Evolutionary conservation across 2,888 invertebrate species (phyloP).

Genomic region (Byasa hedistus): DNA sequence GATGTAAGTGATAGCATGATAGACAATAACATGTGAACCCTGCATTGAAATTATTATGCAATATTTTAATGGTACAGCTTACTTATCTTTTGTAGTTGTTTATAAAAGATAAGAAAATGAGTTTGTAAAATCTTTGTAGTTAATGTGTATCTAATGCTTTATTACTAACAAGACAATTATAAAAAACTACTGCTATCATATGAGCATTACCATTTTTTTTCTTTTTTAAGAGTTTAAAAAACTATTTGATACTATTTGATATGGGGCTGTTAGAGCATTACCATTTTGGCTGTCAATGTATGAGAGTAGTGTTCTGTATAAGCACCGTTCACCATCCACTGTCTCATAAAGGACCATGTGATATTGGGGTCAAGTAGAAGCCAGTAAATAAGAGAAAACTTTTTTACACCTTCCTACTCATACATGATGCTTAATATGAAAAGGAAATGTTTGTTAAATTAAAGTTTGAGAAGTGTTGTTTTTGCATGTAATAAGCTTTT

Average conservation of each 20-base stretch:
- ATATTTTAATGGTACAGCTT: neutral
- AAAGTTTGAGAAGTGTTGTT: neutral
- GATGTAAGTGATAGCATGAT: conserved; percentile 11
- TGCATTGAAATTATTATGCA: conserved; percentile 6
- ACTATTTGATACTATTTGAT: too few relatives aligned
- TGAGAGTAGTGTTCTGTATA: too few relatives aligned
- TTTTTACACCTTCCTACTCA: neutral
- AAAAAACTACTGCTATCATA: too few relatives aligned
- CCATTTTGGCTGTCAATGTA: too few relatives aligned
- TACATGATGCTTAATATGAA: neutral
- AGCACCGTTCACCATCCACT: too few relatives aligned
- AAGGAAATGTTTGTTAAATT: neutral
- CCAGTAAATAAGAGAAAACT: neutral
- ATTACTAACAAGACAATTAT: too few relatives aligned
- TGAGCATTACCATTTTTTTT: too few relatives aligned
- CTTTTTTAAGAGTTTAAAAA: too few relatives aligned
- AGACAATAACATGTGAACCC: conserved; percentile 21
- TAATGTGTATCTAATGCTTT: too few relatives aligned
- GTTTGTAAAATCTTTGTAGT: neutral
- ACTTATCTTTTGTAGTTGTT: neutral
- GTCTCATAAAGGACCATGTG: too few relatives aligned
- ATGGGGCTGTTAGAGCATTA: too few relatives aligned
- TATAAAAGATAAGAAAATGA: neutral
- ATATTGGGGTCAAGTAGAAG: too few relatives aligned
- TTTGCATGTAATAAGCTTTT: neutral